Evolutionary conservation across 2,888 invertebrate species (phyloP), one percentile per base, ranked within the genome.

Genomic region (Amiota mariae): DNA sequence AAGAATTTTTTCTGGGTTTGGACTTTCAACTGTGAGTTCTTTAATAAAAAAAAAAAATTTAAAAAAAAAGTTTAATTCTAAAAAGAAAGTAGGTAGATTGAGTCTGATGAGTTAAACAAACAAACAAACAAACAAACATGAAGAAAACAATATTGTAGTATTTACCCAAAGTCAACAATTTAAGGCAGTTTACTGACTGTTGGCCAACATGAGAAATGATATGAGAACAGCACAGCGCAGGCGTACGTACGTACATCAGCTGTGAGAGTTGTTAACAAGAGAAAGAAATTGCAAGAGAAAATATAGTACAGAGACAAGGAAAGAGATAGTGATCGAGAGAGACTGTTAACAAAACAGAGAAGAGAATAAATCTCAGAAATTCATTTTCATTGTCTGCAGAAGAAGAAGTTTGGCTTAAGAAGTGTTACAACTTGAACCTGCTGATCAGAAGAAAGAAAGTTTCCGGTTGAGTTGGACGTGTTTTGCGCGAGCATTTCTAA

Each of bases 391-490:
- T 75, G 71, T 64, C 70, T 70, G 59, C 15, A 66, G 71, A 8
- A 12, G 71, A 8, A 12, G 66, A 51, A 56, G 56, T 74, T 36
- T 73, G 73, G 85, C 85, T 88, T 87, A 88, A 88, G 89, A 89
- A 87, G 87, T 86, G 86, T 85, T 85, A 84, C 83, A 84, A 78
- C 79, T 81, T 79, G 80, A 79, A 81, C 74, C 73, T 72, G 79
- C 74, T 76, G 76, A 81, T 78, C 88, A 89, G 87, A 89, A 87
- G 86, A 86, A 86, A 89, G 89, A 88, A 89, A 89, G 88, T 88
- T 87, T 85, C 86, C 87, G 84, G 78, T 82, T 80, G 82, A 80
- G 85, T 82, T 82, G 84, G 88, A 87, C 85, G 89, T 85, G 79
- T 73, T 72, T 71, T 72, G 73, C 67, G 46, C 24, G 71, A 77